Percentiles rank a stretch among this genome's conserved stretches.
phyloP scores from a whole-genome alignment of 2,113 vertebrate genomes.

The Pseudorectes ferrugineus region DNA sequence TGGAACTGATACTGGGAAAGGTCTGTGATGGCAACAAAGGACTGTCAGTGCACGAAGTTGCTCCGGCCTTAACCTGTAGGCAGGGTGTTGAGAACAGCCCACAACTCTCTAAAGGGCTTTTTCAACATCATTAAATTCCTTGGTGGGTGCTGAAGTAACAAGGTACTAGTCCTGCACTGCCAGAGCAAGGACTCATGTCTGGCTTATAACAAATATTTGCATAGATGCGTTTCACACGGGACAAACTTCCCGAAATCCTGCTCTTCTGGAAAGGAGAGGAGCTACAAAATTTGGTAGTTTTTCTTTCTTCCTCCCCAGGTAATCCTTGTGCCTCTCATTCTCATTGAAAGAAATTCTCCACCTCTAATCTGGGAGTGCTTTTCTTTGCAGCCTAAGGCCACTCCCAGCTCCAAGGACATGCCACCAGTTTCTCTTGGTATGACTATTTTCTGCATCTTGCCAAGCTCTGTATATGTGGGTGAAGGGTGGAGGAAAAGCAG shows the following conservation, averaged over 20 bases:
- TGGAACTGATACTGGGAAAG: not conserved
- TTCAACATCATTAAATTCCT: not conserved
- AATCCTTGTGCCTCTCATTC: not conserved
- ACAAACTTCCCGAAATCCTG: not conserved
- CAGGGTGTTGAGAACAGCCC: not conserved
- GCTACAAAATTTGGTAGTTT: not conserved
- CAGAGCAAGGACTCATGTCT: not conserved
- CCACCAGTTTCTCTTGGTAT: constrained; percentile 31
- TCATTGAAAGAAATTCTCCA: not conserved
- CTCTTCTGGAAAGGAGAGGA: not conserved
- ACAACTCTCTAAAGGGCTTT: not conserved
- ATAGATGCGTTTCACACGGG: not conserved
- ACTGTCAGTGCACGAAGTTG: not conserved
- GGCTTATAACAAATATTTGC: not conserved
- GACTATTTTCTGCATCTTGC: constrained; percentile 10
- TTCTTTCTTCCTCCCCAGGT: not conserved
- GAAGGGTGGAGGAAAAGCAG: constrained; percentile 28
- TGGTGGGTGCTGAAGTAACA: not conserved
- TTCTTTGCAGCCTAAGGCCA: not conserved
- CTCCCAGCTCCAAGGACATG: constrained; percentile 1
- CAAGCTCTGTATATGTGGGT: not conserved
- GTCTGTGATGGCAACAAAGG: not conserved
- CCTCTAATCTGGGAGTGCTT: not conserved
- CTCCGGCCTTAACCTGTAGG: not conserved
- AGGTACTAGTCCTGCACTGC: not conserved